A percentile compares a stretch with the other conserved stretches of the same genome.
These are phyloP conservation scores for Alloplasta piceator DNA, from an alignment of 2,888 invertebrate species.

Conservation along the genomic window DNA sequence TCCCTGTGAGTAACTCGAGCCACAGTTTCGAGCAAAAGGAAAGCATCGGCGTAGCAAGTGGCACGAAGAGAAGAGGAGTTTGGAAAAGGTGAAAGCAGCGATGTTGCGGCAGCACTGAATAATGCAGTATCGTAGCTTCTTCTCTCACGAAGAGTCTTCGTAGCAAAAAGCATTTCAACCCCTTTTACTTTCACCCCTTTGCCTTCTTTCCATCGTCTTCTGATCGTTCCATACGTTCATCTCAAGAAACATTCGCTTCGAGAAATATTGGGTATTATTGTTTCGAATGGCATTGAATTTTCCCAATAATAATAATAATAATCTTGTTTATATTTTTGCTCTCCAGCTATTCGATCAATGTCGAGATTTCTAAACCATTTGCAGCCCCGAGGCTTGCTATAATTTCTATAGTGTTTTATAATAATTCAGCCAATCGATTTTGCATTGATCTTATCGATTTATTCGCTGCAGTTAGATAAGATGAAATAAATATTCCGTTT, in stretches of 20 bases:
- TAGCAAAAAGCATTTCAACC: conserved; percentile 32
- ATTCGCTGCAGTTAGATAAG: too few species aligned
- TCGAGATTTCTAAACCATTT: too few species aligned
- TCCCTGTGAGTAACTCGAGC: conserved; percentile 60
- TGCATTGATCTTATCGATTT: too few species aligned
- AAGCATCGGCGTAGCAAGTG: conserved; percentile 51
- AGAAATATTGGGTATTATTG: neutral
- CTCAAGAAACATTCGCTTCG: conserved; percentile 8
- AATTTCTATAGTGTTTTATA: neutral
- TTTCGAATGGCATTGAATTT: neutral
- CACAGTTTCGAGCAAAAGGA: conserved; percentile 46
- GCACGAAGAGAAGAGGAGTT: conserved; percentile 1
- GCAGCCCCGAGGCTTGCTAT: neutral
- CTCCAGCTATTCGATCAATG: neutral
- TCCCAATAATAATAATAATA: neutral
- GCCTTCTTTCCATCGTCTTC: conserved; percentile 27
- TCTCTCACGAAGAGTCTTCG: conserved; percentile 24
- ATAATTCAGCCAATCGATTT: too few species aligned
- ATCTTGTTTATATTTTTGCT: too few species aligned
- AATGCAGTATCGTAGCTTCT: conserved; percentile 60
- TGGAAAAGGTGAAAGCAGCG: conserved; percentile 26
- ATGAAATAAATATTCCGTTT: too few species aligned
- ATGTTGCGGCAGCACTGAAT: conserved; percentile 64
- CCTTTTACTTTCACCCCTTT: conserved; percentile 25
- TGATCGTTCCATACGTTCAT: conserved; percentile 35